Evolutionary conservation across 2,113 vertebrate genomes (phyloP), one percentile per base, ranked within the genome.

Genomic region (Hippocampus mohnikei): DNA sequence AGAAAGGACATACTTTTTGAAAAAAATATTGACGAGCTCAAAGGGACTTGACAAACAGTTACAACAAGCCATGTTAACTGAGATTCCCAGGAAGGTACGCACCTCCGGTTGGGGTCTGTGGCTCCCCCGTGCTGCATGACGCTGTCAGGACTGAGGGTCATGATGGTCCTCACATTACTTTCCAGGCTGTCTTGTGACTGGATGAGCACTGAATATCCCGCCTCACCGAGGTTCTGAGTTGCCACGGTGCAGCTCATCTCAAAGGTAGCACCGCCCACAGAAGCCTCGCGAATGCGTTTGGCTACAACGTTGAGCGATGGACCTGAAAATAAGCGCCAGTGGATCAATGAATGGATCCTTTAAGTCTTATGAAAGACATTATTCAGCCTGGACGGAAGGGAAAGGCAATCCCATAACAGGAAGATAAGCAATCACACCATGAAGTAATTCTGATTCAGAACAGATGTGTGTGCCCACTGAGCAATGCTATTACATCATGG

Each of bases 241-340:
- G 86, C 88, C 29, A 95, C 92, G 18, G 87, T 87, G 88, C 97
- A 99, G 3, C 89, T 94, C 96, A 99, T 96, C 90, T 99, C 96
- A 69, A 99, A 99, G 1, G 95, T 96, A 15, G 94, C 94, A n/a
- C 97, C 96, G 5, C 93, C 94, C 44, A 92, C 93, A 0, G 95
- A 93, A 64, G 94, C 95, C 0, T 94, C 93, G 68, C 94, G 95
- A 40, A 93, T 20, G 27, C 89, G 92, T 44, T 88, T 90, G 0
- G 96, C 96, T 2, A 70, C 42, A 0, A 92, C 87, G 27, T 88
- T 85, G 2, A 91, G 62, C 52, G 71, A 5, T 0, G 88, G 88
- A 59, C 71, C 89, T 91, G 75, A 16, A 75, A 74, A 66, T 4
- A 25, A 25, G 8, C 3, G 21, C 2, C n/a, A 3, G 7, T 16